Evolutionary conservation across 2,797 vertebrate species (phyloP), one percentile per base, ranked within the genome.

Genomic region (Hafferia zeledoni): DNA sequence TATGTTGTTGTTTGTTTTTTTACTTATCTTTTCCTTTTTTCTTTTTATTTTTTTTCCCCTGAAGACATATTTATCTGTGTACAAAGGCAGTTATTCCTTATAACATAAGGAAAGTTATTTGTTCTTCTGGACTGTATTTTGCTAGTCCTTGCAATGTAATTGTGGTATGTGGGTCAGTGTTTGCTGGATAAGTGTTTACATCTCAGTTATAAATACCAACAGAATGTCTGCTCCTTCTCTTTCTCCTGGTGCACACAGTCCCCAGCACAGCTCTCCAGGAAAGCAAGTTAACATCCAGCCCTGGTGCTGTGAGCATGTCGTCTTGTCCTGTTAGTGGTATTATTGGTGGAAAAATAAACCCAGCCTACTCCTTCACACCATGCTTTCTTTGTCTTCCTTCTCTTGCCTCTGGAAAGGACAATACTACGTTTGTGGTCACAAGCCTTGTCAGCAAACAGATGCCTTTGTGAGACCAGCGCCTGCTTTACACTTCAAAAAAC

Each of bases 361-460:
- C 67, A 70, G 53, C 30, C 64, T 59, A 13, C 57, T 88, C 43
- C 55, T 82, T 88, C 65, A 37, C 11, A 23, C 33, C 33, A 9
- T 0, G 2, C 49, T 92, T 70, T 46, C 75, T 94, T 95, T 94
- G 60, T 93, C 55, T 83, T 31, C 78, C 53, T 72, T 65, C 60
- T 88, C 69, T 64, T 77, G 67, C 47, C 30, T 88, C 57, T 77
- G 50, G 50, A 61, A 89, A 72, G 68, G 82, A 89, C 79, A 95
- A 69, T 57, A 39, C 27, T 16, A 5, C 2, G 0, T 70, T 84
- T 95, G 64, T 95, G 86, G 82, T 71, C 84, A 92, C 57, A 92
- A 88, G 74, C 55, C 80, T 60, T 95, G 92, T 81, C 53, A 85
- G 95, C 91, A 96, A 97, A 97, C 77, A 96, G 55, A 76, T 39